phyloP scores from a whole-genome alignment of 2,113 vertebrate species.

The Charina bottae region DNA sequence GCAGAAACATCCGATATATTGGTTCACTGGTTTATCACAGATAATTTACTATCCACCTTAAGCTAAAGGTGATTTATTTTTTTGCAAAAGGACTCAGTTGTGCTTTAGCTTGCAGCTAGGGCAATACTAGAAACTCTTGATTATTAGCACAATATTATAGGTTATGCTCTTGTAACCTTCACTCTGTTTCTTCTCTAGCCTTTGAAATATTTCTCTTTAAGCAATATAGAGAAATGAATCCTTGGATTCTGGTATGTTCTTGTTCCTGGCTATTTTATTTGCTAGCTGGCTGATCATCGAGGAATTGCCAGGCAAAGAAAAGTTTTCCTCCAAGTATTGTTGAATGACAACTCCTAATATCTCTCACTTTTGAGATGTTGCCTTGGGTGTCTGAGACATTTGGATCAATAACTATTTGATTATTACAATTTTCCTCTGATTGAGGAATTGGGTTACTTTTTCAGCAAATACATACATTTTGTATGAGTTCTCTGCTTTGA shows the following conservation, averaged over 20 bases:
- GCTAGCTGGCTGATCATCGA: not conserved
- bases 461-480: not conserved
- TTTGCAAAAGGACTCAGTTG: not conserved
- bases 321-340: not conserved
- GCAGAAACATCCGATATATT: not conserved
- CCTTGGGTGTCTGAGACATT: not conserved
- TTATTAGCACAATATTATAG: not conserved
- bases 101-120: not conserved
- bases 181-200: not conserved
- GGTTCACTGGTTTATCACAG: not conserved
- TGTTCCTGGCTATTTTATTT: not conserved
- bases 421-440: not conserved
- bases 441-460: not conserved
- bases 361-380: not conserved
- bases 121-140: not conserved
- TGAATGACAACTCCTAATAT: not conserved
- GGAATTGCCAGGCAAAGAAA: not conserved
- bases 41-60: not conserved
- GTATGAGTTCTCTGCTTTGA: not conserved
- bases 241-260: not conserved
- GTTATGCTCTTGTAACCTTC: not conserved
- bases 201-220: not conserved
- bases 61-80: not conserved
- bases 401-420: not conserved
- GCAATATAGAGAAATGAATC: not conserved